These are phyloP conservation scores for Blennius ocellaris DNA, from an alignment of 2,113 vertebrate genomes.

Conservation along the genomic window DNA sequence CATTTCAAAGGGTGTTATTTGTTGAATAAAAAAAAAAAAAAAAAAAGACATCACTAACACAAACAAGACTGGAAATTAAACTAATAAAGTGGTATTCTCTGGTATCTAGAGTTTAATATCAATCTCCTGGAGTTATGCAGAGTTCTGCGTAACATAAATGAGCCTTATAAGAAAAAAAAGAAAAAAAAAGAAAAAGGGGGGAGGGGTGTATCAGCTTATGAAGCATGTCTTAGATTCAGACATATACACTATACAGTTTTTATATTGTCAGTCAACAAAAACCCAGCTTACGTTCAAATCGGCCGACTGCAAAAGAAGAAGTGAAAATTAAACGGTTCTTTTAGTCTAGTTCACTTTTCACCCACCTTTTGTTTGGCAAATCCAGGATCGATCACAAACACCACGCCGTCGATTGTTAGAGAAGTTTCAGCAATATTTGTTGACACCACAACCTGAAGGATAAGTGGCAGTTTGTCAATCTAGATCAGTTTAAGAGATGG, in stretches of 20 bases:
- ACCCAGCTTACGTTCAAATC: not conserved
- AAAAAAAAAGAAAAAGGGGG: no score
- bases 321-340: not conserved
- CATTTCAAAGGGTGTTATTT: conserved; percentile 1
- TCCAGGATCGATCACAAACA: conserved; percentile 99
- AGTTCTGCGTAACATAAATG: no score
- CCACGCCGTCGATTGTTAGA: conserved; percentile 97
- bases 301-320: not conserved
- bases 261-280: no score
- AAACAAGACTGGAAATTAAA: no score
- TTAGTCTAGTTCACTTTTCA: not conserved
- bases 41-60: not conserved
- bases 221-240: no score
- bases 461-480: conserved; percentile 2
- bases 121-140: no score
- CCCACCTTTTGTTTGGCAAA: conserved; percentile 98
- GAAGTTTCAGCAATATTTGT: conserved; percentile 99
- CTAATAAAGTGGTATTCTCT: no score
- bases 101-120: no score
- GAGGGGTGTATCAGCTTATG: no score
- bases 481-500: not conserved
- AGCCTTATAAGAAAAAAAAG: no score
- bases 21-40: not conserved
- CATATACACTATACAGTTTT: no score
- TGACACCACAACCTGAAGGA: conserved; percentile 94